These are phyloP conservation scores for Teinopalpus imperialis DNA, from an alignment of 2,888 invertebrate species.

Conservation along the genomic window DNA sequence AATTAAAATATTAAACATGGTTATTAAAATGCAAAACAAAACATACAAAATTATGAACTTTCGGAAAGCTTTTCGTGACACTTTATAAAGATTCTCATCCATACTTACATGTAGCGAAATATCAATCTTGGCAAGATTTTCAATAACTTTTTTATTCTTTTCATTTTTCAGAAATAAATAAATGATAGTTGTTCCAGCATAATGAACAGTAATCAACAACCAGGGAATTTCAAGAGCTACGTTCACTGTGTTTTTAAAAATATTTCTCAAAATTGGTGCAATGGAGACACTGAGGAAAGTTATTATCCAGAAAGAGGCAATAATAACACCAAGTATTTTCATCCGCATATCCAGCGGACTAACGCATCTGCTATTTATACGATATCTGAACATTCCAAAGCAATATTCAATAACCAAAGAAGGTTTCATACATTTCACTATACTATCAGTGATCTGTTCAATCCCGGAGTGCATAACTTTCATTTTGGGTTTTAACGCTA, in stretches of 20 bases:
- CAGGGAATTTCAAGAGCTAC: conserved; percentile 38
- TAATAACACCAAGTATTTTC: conserved; percentile 1
- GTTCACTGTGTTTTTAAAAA: neutral
- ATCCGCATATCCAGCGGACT: conserved; percentile 1
- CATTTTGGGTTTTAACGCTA: too few species aligned
- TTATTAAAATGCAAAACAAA: neutral
- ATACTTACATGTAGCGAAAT: conserved; percentile 1
- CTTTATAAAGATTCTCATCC: neutral
- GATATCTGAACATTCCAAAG: conserved; percentile 12
- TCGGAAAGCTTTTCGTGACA: neutral
- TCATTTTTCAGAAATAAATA: conserved; percentile 39
- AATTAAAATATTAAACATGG: too few species aligned
- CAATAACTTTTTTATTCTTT: conserved; percentile 40
- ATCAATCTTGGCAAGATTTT: conserved; percentile 43
- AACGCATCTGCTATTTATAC: neutral
- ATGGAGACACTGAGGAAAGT: conserved; percentile 29
- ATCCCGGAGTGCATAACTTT: neutral
- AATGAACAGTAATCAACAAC: conserved; percentile 40
- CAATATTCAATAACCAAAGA: conserved; percentile 1
- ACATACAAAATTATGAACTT: neutral
- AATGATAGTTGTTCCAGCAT: conserved; percentile 34
- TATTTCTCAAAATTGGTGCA: too few species aligned
- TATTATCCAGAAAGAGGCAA: neutral
- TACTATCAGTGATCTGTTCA: neutral
- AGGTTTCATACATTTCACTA: conserved; percentile 8